These are phyloP conservation scores for Podarcis cretensis DNA, from an alignment of 2,113 vertebrate genomes.

Conservation along the genomic window DNA sequence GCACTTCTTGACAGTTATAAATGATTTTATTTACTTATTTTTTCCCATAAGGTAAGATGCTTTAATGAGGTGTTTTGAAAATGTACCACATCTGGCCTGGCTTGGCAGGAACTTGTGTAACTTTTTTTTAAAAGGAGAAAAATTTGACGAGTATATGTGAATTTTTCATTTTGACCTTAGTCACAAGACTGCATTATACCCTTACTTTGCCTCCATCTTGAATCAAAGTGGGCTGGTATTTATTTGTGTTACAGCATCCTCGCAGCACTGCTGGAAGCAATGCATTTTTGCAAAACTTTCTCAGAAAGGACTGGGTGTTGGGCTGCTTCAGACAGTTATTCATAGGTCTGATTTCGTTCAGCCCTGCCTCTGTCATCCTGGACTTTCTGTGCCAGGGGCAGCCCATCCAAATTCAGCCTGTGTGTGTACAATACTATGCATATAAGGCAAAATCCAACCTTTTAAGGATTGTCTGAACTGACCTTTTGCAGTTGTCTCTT, in stretches of 20 bases:
- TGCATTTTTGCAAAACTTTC: neutral
- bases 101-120: slow-evolving; percentile 23
- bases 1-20: neutral
- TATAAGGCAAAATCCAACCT: neutral
- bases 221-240: neutral
- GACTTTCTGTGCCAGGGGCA: neutral
- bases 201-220: neutral
- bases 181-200: neutral
- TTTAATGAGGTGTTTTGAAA: slow-evolving; percentile 21
- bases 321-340: neutral
- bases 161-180: neutral
- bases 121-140: slow-evolving; percentile 62
- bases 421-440: too few species aligned
- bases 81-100: neutral
- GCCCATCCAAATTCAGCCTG: neutral
- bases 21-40: neutral
- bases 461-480: neutral
- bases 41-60: neutral
- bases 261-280: too few species aligned
- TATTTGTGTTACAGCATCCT: neutral
- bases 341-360: neutral
- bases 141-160: slow-evolving; percentile 57
- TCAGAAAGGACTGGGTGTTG: neutral
- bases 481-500: neutral
- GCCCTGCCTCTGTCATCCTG: neutral